Evolutionary conservation across 2,797 vertebrate genomes (phyloP).

Genomic region (Selene dorsalis): DNA sequence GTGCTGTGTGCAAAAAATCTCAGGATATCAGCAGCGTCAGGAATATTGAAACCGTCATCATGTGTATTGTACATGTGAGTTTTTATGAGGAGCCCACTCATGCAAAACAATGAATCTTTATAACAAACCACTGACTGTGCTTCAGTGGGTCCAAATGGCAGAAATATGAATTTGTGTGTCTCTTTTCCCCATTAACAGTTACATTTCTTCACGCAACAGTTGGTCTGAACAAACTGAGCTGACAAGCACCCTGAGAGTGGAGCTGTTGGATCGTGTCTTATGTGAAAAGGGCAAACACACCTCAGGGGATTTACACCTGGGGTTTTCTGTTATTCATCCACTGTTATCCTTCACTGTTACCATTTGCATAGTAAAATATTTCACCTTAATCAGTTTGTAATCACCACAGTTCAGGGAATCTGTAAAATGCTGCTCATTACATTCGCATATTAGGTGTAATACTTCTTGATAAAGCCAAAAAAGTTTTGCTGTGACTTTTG

Average conservation of each 20-base stretch:
- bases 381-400: constrained; percentile 2
- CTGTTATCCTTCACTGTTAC: constrained; percentile 32
- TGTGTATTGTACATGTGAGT: neutral
- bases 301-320: constrained; percentile 37
- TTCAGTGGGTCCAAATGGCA: constrained; percentile 18
- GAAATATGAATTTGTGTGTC: constrained; percentile 7
- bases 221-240: constrained; percentile 40
- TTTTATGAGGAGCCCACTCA: constrained; percentile 2
- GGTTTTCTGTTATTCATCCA: constrained; percentile 38
- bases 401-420: constrained; percentile 14
- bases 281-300: constrained; percentile 52
- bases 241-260: constrained; percentile 52
- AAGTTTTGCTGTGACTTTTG: neutral
- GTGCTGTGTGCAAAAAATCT: neutral
- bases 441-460: neutral
- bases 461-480: neutral
- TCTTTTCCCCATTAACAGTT: constrained; percentile 40
- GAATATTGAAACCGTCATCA: neutral
- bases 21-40: neutral
- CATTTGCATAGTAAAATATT: constrained; percentile 29
- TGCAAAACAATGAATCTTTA: constrained; percentile 15
- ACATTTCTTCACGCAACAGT: constrained; percentile 55
- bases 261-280: constrained; percentile 58
- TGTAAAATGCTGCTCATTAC: neutral
- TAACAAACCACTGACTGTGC: constrained; percentile 11